Conservation (phyloP, 2,888 invertebrate species). For the Eubasilissa splendida region DNA sequence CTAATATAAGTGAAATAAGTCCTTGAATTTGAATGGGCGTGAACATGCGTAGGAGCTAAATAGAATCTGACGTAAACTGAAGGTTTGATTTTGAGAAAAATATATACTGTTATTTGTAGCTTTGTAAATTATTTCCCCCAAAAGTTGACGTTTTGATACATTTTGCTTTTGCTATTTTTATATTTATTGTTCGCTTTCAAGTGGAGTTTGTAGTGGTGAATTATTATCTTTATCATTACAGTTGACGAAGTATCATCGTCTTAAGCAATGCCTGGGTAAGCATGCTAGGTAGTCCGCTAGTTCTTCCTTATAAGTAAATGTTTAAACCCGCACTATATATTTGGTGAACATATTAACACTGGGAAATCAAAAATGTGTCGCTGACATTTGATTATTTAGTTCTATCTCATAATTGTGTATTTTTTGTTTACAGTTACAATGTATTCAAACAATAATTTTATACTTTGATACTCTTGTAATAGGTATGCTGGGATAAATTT, state of each 20-base stretch:
- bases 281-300: conserved; percentile 36
- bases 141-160: not conserved
- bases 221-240: conserved; percentile 43
- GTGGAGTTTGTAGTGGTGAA: conserved; percentile 33
- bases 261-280: conserved; percentile 53
- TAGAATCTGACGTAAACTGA: conserved; percentile 46
- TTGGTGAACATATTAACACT: not conserved
- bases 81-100: conserved; percentile 18
- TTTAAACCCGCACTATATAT: not conserved
- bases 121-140: conserved; percentile 28
- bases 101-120: conserved; percentile 17
- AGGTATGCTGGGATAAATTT: too few relatives aligned
- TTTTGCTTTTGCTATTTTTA: conserved; percentile 3
- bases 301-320: conserved; percentile 13
- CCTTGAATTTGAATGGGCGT: conserved; percentile 43
- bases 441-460: too few relatives aligned
- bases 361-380: too few relatives aligned
- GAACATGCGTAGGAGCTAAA: conserved; percentile 46
- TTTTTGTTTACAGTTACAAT: too few relatives aligned
- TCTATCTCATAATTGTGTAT: too few relatives aligned
- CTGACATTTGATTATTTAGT: too few relatives aligned
- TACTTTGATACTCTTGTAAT: too few relatives aligned
- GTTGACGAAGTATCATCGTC: conserved; percentile 41
- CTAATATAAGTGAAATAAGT: conserved; percentile 17
- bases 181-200: conserved; percentile 1